Evolutionary conservation across 2,113 vertebrate species (phyloP).

Genomic region (Phalacrocorax aristotelis): DNA sequence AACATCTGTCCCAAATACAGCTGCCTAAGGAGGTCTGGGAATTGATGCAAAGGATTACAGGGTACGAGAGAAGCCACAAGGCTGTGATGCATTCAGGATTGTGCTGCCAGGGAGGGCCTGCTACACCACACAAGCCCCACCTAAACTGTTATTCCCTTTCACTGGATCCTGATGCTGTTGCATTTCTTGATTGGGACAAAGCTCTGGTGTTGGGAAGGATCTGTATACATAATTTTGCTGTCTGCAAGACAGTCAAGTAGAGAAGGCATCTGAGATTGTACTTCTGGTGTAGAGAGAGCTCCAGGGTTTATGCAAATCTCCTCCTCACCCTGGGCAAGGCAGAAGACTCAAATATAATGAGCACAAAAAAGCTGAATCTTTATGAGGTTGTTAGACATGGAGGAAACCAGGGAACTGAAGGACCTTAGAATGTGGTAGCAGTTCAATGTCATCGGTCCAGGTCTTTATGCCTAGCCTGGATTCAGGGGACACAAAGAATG

Average conservation of each 20-base stretch:
- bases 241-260: background rate
- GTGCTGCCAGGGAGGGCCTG: background rate
- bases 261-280: background rate
- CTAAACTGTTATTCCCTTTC: background rate
- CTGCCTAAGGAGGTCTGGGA: background rate
- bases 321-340: background rate
- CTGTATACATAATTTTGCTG: background rate
- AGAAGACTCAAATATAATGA: background rate
- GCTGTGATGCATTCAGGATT: fast-evolving
- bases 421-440: background rate
- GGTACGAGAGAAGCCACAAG: background rate
- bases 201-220: background rate
- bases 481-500: background rate
- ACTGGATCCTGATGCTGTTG: background rate
- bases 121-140: background rate
- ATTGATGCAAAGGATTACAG: background rate
- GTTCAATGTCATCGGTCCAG: background rate
- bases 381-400: background rate
- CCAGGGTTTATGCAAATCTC: background rate
- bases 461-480: background rate
- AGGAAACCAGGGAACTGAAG: background rate
- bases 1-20: background rate
- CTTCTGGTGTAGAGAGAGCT: background rate
- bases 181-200: background rate
- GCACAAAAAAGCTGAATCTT: background rate